These are phyloP conservation scores for Pseudorhombus dupliciocellatus DNA, from an alignment of 2,113 vertebrate species.

Conservation along the genomic window DNA sequence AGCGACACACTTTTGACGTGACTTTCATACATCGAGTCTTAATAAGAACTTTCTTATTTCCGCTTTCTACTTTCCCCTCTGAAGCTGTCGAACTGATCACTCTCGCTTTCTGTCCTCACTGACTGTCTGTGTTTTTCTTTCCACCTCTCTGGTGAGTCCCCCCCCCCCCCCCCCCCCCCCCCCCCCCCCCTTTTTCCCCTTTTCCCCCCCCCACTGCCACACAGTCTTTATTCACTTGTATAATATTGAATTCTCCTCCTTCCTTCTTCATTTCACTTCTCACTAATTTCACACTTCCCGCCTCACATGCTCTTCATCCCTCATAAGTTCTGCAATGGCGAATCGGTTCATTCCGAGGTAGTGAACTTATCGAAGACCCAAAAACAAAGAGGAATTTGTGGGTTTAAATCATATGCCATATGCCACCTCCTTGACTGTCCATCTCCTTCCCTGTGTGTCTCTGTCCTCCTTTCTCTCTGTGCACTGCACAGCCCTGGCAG, in stretches of 20 bases:
- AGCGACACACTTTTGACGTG: slow-evolving; percentile 71
- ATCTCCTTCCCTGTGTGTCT: slow-evolving; percentile 43
- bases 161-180: slow-evolving; percentile 43
- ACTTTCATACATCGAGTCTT: slow-evolving; percentile 61
- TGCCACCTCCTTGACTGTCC: slow-evolving; percentile 44
- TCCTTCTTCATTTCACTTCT: slow-evolving; percentile 43
- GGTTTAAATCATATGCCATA: slow-evolving; percentile 21
- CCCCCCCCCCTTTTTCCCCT: too few relatives aligned
- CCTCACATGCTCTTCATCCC: slow-evolving; percentile 2
- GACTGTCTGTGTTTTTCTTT: slow-evolving; percentile 62
- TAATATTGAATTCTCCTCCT: slow-evolving; percentile 44
- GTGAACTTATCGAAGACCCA: slow-evolving; percentile 5
- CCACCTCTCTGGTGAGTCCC: slow-evolving; percentile 48
- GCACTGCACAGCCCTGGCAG: slow-evolving; percentile 74
- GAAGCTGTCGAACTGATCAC: slow-evolving; percentile 56
- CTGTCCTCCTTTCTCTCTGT: slow-evolving; percentile 53
- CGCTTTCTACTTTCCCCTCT: slow-evolving; percentile 51
- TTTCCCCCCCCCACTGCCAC: slow-evolving; percentile 47
- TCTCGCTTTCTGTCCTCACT: slow-evolving; percentile 27
- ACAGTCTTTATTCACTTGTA: slow-evolving; percentile 36
- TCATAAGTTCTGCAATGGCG: slow-evolving; percentile 5
- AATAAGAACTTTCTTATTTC: slow-evolving; percentile 69
- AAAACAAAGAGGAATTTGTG: slow-evolving; percentile 44
- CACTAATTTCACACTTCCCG: slow-evolving; percentile 21
- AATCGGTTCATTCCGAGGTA: slow-evolving; percentile 1